Conservation (phyloP, 2,797 vertebrate genomes). For the Mionectes olivaceus region DNA sequence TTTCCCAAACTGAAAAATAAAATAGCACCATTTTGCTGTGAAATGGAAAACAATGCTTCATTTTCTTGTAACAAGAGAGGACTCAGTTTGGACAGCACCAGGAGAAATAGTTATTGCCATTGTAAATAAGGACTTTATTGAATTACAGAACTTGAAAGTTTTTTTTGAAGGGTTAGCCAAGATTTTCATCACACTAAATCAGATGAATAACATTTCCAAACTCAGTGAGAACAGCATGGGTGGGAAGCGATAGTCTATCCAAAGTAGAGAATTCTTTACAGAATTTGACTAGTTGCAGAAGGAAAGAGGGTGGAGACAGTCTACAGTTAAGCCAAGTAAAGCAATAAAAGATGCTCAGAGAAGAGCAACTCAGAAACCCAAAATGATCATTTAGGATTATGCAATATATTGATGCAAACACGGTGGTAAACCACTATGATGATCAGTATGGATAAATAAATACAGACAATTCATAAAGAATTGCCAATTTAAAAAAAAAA, state of each 20-base stretch:
- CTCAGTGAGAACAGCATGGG: constrained; percentile 29
- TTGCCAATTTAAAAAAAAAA: not conserved
- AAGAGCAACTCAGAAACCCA: not conserved
- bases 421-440: not conserved
- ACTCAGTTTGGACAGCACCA: not conserved
- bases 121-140: constrained; percentile 48
- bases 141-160: constrained; percentile 4
- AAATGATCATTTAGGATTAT: not conserved
- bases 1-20: not conserved
- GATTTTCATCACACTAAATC: not conserved
- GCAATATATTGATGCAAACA: not conserved
- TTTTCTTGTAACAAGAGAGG: constrained; percentile 6
- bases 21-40: not conserved
- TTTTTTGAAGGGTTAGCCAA: constrained; percentile 38
- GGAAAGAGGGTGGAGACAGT: constrained; percentile 13
- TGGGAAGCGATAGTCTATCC: constrained; percentile 12
- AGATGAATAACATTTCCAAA: constrained; percentile 36
- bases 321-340: constrained; percentile 24
- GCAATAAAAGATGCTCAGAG: not conserved
- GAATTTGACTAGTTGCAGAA: constrained; percentile 22
- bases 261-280: not conserved
- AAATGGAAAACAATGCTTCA: constrained; percentile 7
- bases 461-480: not conserved
- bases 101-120: not conserved
- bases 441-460: not conserved